These are phyloP conservation scores for Dynastes tityus DNA, from an alignment of 2,888 invertebrate genomes.

Conservation along the genomic window DNA sequence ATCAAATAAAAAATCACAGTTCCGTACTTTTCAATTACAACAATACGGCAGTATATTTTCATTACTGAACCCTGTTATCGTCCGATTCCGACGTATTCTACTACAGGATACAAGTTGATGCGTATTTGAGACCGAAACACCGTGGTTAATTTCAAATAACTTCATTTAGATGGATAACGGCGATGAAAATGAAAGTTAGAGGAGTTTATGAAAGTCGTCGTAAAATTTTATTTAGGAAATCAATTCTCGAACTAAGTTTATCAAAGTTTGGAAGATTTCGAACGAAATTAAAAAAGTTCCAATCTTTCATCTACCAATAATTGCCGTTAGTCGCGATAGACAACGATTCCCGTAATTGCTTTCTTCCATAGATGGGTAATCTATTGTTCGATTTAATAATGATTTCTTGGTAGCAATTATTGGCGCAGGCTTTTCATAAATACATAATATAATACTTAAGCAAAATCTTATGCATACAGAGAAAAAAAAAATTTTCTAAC, in stretches of 20 bases:
- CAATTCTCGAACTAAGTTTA: neutral
- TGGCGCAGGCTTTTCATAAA: too few relatives aligned
- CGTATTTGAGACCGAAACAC: slow-evolving; percentile 5
- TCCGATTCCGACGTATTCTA: slow-evolving; percentile 41
- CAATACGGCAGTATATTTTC: slow-evolving; percentile 43
- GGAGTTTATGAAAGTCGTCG: neutral
- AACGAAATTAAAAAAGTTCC: neutral
- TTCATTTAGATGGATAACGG: neutral
- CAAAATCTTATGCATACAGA: too few relatives aligned
- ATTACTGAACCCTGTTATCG: slow-evolving; percentile 45
- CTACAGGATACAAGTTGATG: slow-evolving; percentile 23
- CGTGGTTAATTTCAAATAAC: neutral
- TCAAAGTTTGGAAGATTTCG: neutral
- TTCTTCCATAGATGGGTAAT: too few relatives aligned
- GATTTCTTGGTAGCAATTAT: too few relatives aligned
- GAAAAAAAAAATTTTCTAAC: too few relatives aligned
- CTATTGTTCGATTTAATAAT: too few relatives aligned
- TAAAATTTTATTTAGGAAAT: neutral
- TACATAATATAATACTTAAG: too few relatives aligned
- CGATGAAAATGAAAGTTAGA: slow-evolving; percentile 4
- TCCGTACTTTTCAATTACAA: slow-evolving; percentile 37
- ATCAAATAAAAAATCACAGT: slow-evolving; percentile 40
- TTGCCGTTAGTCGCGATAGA: too few relatives aligned
- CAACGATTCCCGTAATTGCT: too few relatives aligned
- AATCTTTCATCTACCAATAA: neutral